These are phyloP conservation scores for Papilio xuthus DNA, from an alignment of 1,140 invertebrate genomes.

Conservation along the genomic window DNA sequence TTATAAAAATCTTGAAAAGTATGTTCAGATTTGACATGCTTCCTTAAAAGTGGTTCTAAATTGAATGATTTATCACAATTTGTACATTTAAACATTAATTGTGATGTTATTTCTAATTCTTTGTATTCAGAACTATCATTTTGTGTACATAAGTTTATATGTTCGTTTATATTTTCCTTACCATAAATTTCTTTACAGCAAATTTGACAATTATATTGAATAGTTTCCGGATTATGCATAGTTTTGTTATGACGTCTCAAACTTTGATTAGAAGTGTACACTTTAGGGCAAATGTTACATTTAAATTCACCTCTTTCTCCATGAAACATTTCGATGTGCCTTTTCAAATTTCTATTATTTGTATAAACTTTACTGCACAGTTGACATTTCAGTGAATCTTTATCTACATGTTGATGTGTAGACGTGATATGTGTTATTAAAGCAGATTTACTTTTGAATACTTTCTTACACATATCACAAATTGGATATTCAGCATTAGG, in stretches of 20 bases:
- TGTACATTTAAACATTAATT: slow-evolving; percentile 46
- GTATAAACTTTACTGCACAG: slow-evolving; percentile 63
- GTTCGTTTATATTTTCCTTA: slow-evolving; percentile 49
- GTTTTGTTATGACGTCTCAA: slow-evolving; percentile 54
- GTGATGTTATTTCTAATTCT: slow-evolving; percentile 17
- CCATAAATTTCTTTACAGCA: slow-evolving; percentile 49
- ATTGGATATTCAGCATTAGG: slow-evolving; percentile 52
- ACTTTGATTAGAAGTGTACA: slow-evolving; percentile 66
- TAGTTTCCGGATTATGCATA: slow-evolving; percentile 45
- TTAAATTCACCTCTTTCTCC: slow-evolving; percentile 55
- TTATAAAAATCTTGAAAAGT: slow-evolving; percentile 65
- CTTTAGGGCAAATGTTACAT: slow-evolving; percentile 64
- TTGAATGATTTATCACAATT: slow-evolving; percentile 51
- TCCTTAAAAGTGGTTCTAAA: slow-evolving; percentile 52
- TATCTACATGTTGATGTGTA: slow-evolving; percentile 41
- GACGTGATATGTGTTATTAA: slow-evolving; percentile 60
- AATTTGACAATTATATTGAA: slow-evolving; percentile 45
- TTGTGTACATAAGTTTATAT: slow-evolving; percentile 42
- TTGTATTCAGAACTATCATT: slow-evolving; percentile 33
- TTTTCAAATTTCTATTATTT: slow-evolving; percentile 58
- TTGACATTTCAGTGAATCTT: slow-evolving; percentile 50
- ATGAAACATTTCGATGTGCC: slow-evolving; percentile 62
- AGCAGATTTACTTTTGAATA: slow-evolving; percentile 57
- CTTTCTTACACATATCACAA: slow-evolving; percentile 60
- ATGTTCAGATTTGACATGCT: slow-evolving; percentile 63